Conservation (phyloP, 1,140 invertebrate species). For the Mamestra configurata region DNA sequence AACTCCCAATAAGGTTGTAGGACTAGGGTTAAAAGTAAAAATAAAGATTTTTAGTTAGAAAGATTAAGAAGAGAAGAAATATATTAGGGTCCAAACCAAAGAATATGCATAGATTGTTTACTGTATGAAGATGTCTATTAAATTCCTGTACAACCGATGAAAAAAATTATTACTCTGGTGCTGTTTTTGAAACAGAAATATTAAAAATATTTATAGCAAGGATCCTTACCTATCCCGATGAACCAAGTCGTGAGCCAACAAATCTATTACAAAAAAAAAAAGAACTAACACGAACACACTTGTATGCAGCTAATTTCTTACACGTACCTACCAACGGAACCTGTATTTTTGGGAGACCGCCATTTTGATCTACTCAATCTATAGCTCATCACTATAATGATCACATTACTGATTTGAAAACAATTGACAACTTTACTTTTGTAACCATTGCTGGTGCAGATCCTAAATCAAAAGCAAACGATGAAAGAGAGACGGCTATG, state of each 20-base stretch:
- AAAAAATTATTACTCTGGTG: too few relatives aligned
- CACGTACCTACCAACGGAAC: slow-evolving; percentile 73
- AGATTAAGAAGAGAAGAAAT: too few relatives aligned
- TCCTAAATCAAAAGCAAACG: neutral
- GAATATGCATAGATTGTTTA: too few relatives aligned
- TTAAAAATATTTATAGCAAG: too few relatives aligned
- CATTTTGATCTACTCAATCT: slow-evolving; percentile 80
- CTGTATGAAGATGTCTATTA: too few relatives aligned
- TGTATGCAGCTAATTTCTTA: slow-evolving; percentile 71
- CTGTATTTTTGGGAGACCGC: slow-evolving; percentile 81
- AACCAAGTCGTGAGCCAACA: slow-evolving; percentile 16
- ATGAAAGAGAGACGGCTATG: slow-evolving; percentile 60
- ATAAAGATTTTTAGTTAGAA: too few relatives aligned
- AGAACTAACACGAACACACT: slow-evolving; percentile 10
- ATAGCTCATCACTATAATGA: slow-evolving; percentile 74
- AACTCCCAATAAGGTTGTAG: too few relatives aligned
- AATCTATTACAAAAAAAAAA: slow-evolving; percentile 24
- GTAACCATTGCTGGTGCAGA: slow-evolving; percentile 43
- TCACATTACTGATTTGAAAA: slow-evolving; percentile 43
- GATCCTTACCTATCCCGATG: neutral
- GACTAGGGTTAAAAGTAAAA: too few relatives aligned
- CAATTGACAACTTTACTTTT: neutral
- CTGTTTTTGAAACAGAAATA: too few relatives aligned
- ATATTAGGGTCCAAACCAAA: too few relatives aligned
- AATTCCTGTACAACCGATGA: too few relatives aligned